Evolutionary conservation across 2,888 invertebrate species (phyloP), one percentile per base, ranked within the genome.

Genomic region (Aphodius sticticus): DNA sequence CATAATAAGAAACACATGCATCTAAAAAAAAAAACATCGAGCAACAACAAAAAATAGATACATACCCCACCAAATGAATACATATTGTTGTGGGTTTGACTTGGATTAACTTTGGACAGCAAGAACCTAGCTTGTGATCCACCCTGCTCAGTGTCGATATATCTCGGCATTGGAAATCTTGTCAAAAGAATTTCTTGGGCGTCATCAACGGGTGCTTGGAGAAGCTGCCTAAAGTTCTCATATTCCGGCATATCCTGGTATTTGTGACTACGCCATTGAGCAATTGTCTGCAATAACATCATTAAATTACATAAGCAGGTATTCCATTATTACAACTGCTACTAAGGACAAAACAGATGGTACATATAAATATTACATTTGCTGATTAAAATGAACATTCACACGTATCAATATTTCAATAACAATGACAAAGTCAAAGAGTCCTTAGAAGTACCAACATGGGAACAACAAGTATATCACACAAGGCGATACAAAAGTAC

Each of bases 41-140:
- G 38, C 78, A 76, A 81, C 69, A 70, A 74, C 78, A 26, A 80
- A 75, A 78, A 81, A 78, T 74, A 76, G 16, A 78, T 79, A 93
- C 95, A 94, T 90, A 96, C 96, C 93, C 96, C 96, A 86, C 96
- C 96, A 89, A 97, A 98, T 70, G 96, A 95, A 90, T 97, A 98
- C 96, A 97, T 97, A 89, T 99, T 99, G 92, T 99, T 99, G 90
- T 99, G 99, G 16, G 99, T 99, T 89, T 98, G 97, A 86, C 99
- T 99, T n/a, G 99, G 99, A 90, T 99, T 99, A 81, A 99, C 99
- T 93, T 99, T 99, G 16, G 98, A 98, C 78, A 99, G 90, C 84
- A 99, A 92, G 91, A 99, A 99, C 84, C 99, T 94, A 14, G 99
- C 99, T 94, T 99, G 99, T 0, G 99, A 99, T 12, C 99, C 99